Evolutionary conservation across 2,113 vertebrate species (phyloP), one percentile per base, ranked within the genome.

Genomic region (Hippocampus guttulatus): DNA sequence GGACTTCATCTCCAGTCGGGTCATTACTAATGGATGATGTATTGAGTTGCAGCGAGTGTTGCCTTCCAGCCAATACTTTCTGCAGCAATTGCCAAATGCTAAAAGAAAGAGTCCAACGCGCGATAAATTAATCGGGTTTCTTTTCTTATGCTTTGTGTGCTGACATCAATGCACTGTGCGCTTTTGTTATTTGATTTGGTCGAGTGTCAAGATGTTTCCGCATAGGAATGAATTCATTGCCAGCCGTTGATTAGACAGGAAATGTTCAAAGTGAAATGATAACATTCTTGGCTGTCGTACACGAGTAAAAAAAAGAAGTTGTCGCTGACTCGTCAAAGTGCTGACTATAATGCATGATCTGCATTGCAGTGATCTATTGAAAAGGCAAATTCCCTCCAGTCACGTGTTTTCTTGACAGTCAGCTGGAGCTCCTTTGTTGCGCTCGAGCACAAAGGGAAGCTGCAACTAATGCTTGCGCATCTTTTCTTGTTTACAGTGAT

Each of bases 401-500:
- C 71, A 78, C 76, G 77, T 78, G 70, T 73, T 80, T 78, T 77
- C 47, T 69, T 70, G 9, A 52, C 58, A 11, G 60, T 64, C 62
- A 68, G 41, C 47, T 62, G 71, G 69, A 47, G 10, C 30, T 64
- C 25, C 45, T 84, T 82, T 88, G 83, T 83, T 80, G 80, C 70
- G 57, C 63, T 30, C 60, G 16, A 71, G 38, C 27, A 84, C 71
- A 74, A 84, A 84, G 75, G 78, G 64, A 84, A 74, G 70, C 75
- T 62, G 49, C 75, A 82, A 79, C 81, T 75, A 78, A 81, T 75
- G 75, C 65, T 75, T 64, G 57, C 67, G 70, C 68, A 54, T 73
- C 72, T 79, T 75, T 87, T 88, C 83, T 84, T 87, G 80, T 82
- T 81, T 81, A 76, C 87, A 75, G 81, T 55, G 73, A 58, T 80